Conservation (phyloP, 2,888 invertebrate species). For the Esperia sulphurella region DNA sequence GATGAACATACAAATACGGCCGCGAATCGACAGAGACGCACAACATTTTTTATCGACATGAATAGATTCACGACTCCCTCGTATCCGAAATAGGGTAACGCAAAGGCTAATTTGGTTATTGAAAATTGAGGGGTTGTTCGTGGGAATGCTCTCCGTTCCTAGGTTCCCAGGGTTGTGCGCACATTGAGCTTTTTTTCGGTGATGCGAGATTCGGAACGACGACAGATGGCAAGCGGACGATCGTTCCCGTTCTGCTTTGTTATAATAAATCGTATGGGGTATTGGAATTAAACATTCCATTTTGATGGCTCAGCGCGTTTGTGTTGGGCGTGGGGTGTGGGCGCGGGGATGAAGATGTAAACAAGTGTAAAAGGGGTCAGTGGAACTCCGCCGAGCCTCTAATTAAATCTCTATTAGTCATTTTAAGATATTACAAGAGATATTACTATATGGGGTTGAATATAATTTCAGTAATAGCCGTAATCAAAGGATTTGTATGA, state of each 20-base stretch:
- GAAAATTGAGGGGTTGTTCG: constrained; percentile 81
- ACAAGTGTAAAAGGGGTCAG: constrained; percentile 79
- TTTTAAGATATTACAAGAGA: constrained; percentile 64
- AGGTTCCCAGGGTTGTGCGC: constrained; percentile 83
- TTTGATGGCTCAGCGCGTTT: constrained; percentile 72
- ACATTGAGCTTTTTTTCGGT: constrained; percentile 75
- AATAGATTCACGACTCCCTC: constrained; percentile 79
- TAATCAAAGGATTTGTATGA: constrained; percentile 42
- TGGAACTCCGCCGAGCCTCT: constrained; percentile 60
- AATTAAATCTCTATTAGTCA: constrained; percentile 76
- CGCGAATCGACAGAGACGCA: constrained; percentile 45
- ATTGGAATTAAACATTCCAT: constrained; percentile 77
- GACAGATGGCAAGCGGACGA: constrained; percentile 78
- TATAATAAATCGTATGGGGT: constrained; percentile 75
- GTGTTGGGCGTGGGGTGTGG: constrained; percentile 27
- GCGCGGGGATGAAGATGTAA: constrained; percentile 75
- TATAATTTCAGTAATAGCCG: constrained; percentile 53
- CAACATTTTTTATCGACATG: constrained; percentile 71
- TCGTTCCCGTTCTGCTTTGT: constrained; percentile 71
- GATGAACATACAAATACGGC: constrained; percentile 53
- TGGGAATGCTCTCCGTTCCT: constrained; percentile 82
- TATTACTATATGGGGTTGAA: constrained; percentile 59
- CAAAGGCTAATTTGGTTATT: constrained; percentile 81
- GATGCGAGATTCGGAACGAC: constrained; percentile 73
- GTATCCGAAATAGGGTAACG: constrained; percentile 80